A percentile compares a stretch with the other conserved stretches of the same genome.
Evolutionary conservation across 2,888 invertebrate genomes (phyloP).

Genomic region (Mactromeris polynyma): DNA sequence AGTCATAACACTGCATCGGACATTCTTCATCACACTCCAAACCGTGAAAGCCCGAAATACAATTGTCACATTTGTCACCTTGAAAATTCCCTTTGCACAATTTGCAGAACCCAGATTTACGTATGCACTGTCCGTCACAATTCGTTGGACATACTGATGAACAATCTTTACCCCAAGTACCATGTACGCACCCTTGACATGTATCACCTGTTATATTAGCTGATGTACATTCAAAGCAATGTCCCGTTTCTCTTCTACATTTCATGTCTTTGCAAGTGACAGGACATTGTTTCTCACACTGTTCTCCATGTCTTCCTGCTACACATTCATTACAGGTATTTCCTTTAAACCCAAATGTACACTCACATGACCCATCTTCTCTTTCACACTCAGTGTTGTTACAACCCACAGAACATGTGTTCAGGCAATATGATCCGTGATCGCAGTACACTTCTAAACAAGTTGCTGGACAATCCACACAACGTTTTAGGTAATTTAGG

Average conservation of each 20-base stretch:
- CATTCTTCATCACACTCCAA: neutral
- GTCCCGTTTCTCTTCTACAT: neutral
- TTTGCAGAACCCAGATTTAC: neutral
- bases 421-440: neutral
- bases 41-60: neutral
- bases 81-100: neutral
- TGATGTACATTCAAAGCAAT: neutral
- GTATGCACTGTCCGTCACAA: neutral
- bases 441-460: neutral
- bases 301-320: neutral
- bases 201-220: neutral
- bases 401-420: neutral
- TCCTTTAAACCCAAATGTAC: neutral
- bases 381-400: neutral
- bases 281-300: neutral
- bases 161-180: neutral
- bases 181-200: neutral
- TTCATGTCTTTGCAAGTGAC: neutral
- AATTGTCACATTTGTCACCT: neutral
- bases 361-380: neutral
- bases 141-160: neutral
- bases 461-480: neutral
- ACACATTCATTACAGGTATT: neutral
- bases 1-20: neutral
- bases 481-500: neutral